These are phyloP conservation scores for Montifringilla adamsi DNA, from an alignment of 2,113 vertebrate species.

Conservation along the genomic window DNA sequence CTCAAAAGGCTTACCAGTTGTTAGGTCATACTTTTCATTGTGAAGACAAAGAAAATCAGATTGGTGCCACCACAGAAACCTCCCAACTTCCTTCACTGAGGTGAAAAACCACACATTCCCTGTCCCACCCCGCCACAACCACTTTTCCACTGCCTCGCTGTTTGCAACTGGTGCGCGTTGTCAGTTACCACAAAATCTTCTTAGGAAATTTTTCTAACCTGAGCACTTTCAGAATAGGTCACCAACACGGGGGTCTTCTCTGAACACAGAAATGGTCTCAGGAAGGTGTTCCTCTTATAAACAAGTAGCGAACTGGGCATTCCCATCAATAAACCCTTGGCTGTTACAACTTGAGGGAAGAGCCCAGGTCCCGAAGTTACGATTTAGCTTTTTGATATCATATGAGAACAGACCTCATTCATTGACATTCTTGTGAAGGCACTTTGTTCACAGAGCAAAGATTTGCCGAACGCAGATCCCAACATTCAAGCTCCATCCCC, in stretches of 20 bases:
- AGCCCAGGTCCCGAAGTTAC: not conserved
- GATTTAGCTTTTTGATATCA: not conserved
- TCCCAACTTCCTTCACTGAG: not conserved
- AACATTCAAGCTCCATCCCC: rapidly evolving
- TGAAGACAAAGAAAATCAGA: not conserved
- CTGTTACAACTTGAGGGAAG: not conserved
- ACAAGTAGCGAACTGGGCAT: not conserved
- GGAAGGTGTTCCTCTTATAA: not conserved
- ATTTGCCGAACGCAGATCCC: not conserved
- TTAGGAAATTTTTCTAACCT: not conserved
- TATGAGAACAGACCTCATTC: not conserved
- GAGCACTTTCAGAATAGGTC: not conserved
- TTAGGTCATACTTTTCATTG: not conserved
- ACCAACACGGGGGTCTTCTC: rapidly evolving
- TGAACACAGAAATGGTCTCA: not conserved
- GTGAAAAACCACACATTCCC: not conserved
- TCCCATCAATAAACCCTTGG: not conserved
- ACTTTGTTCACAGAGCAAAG: not conserved
- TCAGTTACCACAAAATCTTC: not conserved
- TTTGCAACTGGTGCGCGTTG: not conserved
- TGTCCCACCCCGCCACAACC: not conserved
- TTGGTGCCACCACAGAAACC: not conserved
- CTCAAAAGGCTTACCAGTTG: not conserved
- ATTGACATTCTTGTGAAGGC: rapidly evolving
- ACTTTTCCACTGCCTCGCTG: rapidly evolving